Base-by-base conservation (phyloP, 30 jellyfish, hydroid and myxozoan genomes). In the Pelagia noctiluca region DNA sequence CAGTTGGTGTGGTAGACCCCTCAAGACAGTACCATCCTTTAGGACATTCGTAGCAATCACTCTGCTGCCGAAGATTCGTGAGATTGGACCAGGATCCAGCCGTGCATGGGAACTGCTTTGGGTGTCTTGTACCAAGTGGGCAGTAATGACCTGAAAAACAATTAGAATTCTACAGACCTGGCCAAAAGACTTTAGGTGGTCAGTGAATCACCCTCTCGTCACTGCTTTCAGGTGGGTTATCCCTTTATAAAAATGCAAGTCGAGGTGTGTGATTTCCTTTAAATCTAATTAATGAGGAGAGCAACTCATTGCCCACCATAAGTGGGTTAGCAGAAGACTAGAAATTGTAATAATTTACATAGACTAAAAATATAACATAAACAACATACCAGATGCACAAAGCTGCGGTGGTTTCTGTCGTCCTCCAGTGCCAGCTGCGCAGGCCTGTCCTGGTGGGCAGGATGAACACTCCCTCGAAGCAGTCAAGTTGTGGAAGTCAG, bases 341-440 rank as follows among this genome's bases (percentile, higher is more conserved):
- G n/a, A n/a, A n/a, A n/a, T n/a, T n/a, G n/a, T n/a, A n/a, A n/a
- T n/a, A n/a, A n/a, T n/a, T n/a, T 66, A 66, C 29, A 66, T 13
- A 19, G 68, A 26, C 66, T 16, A 24, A 66, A 30, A 13, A 33
- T 10, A 26, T 66, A 33, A 12, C 66, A 28, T 19, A 24, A 22
- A 0, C 25, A 19, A 48, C 93, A 25, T 65, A 95, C 99, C 99
- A 32, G 90, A 28, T n/a, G 96, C 97, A 86, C 99, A 95, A 2
- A 85, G 87, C 63, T 71, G 95, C 1, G 99, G 99, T 18, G 97
- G 99, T 28, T 88, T 95, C 71, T 95, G 97, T 10, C 74, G 68
- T 29, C 99, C 99, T 50, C 99, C 99, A 23, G 99, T 95, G 10
- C 99, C 99, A 34, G 93, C 87, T 23, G 81, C 53, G 86, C 99